Conservation (phyloP, 2,888 invertebrate genomes). For the Stramonita haemastoma region DNA sequence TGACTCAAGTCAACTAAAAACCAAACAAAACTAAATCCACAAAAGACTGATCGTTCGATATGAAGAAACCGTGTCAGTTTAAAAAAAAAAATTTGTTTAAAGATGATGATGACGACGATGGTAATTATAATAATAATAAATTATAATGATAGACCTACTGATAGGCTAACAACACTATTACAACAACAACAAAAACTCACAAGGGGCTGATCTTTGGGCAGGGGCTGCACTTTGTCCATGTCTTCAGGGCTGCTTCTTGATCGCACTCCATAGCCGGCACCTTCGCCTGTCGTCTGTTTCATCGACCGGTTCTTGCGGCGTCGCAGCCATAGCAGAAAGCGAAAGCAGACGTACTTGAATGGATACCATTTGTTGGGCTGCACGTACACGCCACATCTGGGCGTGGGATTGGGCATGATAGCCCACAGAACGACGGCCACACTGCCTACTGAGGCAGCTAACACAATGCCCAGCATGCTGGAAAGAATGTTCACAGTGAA, state of each 20-base stretch:
- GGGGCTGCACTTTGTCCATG: conserved; percentile 82
- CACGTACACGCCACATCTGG: conserved; percentile 82
- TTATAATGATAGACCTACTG: too few species aligned
- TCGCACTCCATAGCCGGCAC: conserved; percentile 77
- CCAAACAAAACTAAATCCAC: too few species aligned
- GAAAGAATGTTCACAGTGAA: background rate
- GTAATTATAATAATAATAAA: too few species aligned
- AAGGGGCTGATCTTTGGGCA: conserved; percentile 80
- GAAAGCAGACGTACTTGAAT: conserved; percentile 82
- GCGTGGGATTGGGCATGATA: conserved; percentile 71
- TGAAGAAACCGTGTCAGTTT: too few species aligned
- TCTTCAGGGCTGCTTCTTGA: conserved; percentile 79
- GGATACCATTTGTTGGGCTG: conserved; percentile 83
- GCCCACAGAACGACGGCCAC: conserved; percentile 31
- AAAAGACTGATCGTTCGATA: too few species aligned
- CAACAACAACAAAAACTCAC: conserved; percentile 47
- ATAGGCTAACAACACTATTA: conserved; percentile 61
- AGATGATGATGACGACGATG: too few species aligned
- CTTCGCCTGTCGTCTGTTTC: conserved; percentile 75
- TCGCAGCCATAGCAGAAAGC: conserved; percentile 80
- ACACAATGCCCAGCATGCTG: conserved; percentile 10
- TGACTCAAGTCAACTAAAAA: too few species aligned
- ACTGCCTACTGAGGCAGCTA: background rate
- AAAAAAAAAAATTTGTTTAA: too few species aligned
- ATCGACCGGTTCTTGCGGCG: conserved; percentile 52